Percentiles rank a stretch among this genome's conserved stretches.
These are phyloP conservation scores for Hartigia nigra DNA, from an alignment of 2,888 invertebrate genomes.

Conservation along the genomic window DNA sequence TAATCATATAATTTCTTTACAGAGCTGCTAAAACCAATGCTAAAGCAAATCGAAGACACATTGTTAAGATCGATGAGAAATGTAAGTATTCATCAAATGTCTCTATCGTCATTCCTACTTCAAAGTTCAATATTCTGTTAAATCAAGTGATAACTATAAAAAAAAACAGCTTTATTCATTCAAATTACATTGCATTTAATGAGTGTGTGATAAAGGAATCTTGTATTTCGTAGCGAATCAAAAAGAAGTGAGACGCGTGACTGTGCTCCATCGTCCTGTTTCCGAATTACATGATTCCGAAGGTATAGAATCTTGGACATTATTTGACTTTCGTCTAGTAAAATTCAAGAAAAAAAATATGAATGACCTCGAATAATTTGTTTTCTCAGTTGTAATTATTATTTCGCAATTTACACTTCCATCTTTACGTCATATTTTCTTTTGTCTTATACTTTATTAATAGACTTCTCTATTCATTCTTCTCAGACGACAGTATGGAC, in stretches of 20 bases:
- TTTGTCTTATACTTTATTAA: conserved; percentile 14
- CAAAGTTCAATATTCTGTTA: not conserved
- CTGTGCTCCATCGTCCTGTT: conserved; percentile 52
- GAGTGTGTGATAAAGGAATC: not conserved
- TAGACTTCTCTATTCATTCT: not conserved
- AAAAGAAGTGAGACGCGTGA: conserved; percentile 56
- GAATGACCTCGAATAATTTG: not conserved
- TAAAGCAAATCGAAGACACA: conserved; percentile 52
- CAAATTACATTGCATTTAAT: not conserved
- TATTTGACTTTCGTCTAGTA: not conserved
- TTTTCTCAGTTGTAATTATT: not conserved
- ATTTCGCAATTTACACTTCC: conserved; percentile 3
- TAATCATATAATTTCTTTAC: conserved; percentile 9
- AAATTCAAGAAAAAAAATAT: not conserved
- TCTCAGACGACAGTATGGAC: conserved; percentile 48
- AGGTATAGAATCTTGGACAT: conserved; percentile 35
- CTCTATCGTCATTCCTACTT: not conserved
- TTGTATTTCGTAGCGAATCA: conserved; percentile 39
- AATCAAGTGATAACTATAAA: not conserved
- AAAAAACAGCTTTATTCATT: not conserved
- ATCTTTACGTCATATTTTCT: not conserved
- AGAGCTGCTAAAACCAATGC: conserved; percentile 59
- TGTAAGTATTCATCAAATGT: conserved; percentile 38
- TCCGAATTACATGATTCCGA: conserved; percentile 54
- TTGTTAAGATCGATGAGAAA: conserved; percentile 56